Conservation (phyloP, 2,797 vertebrate species). For the Pseudopleuronectes americanus region DNA sequence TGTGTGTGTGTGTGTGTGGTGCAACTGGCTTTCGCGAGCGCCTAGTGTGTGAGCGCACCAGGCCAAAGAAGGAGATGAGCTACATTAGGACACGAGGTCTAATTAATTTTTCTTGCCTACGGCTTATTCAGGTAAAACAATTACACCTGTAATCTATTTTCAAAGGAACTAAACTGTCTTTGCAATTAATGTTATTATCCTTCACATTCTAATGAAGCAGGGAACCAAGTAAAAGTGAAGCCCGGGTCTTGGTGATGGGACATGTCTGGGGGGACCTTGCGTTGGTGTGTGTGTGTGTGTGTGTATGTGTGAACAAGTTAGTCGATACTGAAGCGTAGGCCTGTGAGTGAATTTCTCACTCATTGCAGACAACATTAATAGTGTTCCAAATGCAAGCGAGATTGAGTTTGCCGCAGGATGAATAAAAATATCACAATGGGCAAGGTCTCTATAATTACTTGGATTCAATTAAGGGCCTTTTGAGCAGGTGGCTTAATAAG, state of each 20-base stretch:
- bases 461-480: slow-evolving; percentile 83
- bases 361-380: slow-evolving; percentile 81
- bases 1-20: background rate
- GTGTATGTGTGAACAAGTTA: background rate
- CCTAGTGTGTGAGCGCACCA: slow-evolving; percentile 6
- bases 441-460: slow-evolving; percentile 84
- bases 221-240: slow-evolving; percentile 57
- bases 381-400: slow-evolving; percentile 74
- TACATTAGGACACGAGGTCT: slow-evolving; percentile 78
- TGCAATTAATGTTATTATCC: slow-evolving; percentile 83
- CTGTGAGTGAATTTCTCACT: slow-evolving; percentile 52
- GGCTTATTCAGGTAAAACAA: slow-evolving; percentile 84
- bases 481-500: slow-evolving; percentile 83
- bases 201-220: slow-evolving; percentile 75
- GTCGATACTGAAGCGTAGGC: slow-evolving; percentile 28
- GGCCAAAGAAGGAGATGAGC: slow-evolving; percentile 59
- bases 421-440: slow-evolving; percentile 84
- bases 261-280: slow-evolving; percentile 61
- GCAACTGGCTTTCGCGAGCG: background rate
- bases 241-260: slow-evolving; percentile 60
- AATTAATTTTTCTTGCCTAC: slow-evolving; percentile 81
- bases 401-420: slow-evolving; percentile 81
- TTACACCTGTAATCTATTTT: slow-evolving; percentile 86
- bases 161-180: slow-evolving; percentile 81
- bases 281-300: slow-evolving; percentile 17